Evolutionary conservation across 2,888 invertebrate genomes (phyloP).

Genomic region (Hoplodrina ambigua): DNA sequence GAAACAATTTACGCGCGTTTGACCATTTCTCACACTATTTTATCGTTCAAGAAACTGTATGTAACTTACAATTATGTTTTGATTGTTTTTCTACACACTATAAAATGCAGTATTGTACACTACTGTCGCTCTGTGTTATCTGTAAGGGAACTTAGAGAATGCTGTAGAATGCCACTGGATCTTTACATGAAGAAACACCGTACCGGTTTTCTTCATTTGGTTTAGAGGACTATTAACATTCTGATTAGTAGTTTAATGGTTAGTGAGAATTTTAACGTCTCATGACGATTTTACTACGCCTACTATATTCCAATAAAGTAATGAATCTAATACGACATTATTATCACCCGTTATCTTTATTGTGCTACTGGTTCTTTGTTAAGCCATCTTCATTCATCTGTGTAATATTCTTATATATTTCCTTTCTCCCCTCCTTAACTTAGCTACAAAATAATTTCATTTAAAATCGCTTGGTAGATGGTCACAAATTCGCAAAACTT

Average conservation of each 20-base stretch:
- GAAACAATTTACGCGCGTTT: too few relatives aligned
- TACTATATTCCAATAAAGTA: not conserved
- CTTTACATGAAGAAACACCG: constrained; percentile 20
- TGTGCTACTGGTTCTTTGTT: not conserved
- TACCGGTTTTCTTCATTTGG: constrained; percentile 28
- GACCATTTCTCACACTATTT: too few relatives aligned
- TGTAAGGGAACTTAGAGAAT: constrained; percentile 14
- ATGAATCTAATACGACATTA: not conserved
- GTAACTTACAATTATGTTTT: not conserved
- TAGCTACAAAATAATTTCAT: too few relatives aligned
- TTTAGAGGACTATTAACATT: constrained; percentile 10
- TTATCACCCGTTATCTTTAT: not conserved
- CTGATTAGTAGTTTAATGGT: constrained; percentile 11
- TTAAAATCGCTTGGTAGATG: too few relatives aligned
- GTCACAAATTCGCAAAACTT: too few relatives aligned
- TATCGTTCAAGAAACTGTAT: too few relatives aligned
- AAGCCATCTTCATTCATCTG: too few relatives aligned
- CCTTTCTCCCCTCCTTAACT: too few relatives aligned
- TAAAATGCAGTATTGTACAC: constrained; percentile 27
- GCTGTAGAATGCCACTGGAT: constrained; percentile 21
- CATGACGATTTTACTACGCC: not conserved
- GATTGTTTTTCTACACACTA: constrained; percentile 16
- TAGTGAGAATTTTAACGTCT: not conserved
- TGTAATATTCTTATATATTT: too few relatives aligned
- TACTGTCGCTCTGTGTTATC: not conserved